Base-by-base conservation (phyloP, 1,140 invertebrate genomes). In the Hyposmocoma kahamanoa region DNA sequence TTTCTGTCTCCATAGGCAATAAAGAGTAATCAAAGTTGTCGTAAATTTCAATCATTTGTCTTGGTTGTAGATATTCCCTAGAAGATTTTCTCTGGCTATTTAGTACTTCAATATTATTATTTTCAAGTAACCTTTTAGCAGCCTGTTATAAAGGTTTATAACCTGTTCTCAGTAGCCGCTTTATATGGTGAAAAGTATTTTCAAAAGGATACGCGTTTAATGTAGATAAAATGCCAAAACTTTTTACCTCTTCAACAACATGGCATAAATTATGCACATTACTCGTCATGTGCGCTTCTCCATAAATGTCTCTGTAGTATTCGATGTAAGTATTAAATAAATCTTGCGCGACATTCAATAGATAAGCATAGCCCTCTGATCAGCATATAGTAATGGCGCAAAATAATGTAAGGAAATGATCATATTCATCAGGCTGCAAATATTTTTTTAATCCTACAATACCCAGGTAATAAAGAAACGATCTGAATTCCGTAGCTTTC, bases 151-250 rank as follows among this genome's bases (percentile, higher is more conserved):
- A 36, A 13, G 65, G 46, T 2, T 32, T 53, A 38, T 59, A 54
- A n/a, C 55, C 53, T 19, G 34, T 34, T 48, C 57, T 32, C 4
- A 61, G 1, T 17, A 57, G 42, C 18, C 51, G 43, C 52, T 67
- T 69, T 1, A 69, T 53, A 28, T 24, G 20, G 15, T 42, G 44
- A 6, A 67, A 28, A 22, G 34, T 39, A 42, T 53, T 63, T 44
- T 69, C 62, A 48, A 69, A 69, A 0, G 56, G 53, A 47, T 58
- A 66, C 6, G 62, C 47, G 24, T 30, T 59, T 26, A 62, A 61
- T 22, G 22, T 34, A 36, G 39, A 53, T 26, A 67, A 47, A 18
- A 22, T 34, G 0, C 58, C 60, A 48, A 61, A 67, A 34, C 26
- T 59, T 54, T 34, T 53, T 1, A 66, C 63, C n/a, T 66, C 64